A percentile compares a stretch with the other conserved stretches of the same genome.
Evolutionary conservation across 2,888 invertebrate species (phyloP).

Genomic region (Dryococelus australis): DNA sequence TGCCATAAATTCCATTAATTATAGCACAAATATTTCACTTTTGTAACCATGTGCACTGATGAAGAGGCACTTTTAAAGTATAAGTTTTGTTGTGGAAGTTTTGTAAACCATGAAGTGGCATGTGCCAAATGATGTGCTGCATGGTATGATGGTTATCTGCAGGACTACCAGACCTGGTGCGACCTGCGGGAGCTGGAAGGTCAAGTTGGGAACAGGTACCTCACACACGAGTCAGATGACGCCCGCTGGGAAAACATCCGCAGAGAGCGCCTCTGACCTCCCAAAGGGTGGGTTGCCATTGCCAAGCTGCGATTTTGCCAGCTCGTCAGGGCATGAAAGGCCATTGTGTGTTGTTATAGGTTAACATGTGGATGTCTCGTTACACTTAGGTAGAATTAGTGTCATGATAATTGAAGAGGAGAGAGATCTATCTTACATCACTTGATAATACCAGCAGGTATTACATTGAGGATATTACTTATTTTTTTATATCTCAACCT

Average conservation of each 20-base stretch:
- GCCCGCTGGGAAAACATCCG: conserved; percentile 80
- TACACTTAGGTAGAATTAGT: background rate
- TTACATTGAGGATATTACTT: background rate
- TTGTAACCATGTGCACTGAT: too few relatives aligned
- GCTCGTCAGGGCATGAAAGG: conserved; percentile 37
- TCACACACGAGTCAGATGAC: conserved; percentile 93
- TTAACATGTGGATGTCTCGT: background rate
- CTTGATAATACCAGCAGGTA: background rate
- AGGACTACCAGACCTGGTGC: conserved; percentile 93
- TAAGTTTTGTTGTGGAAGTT: too few relatives aligned
- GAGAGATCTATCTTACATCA: background rate
- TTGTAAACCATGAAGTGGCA: too few relatives aligned
- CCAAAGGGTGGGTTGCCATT: conserved; percentile 42
- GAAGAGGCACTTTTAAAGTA: too few relatives aligned
- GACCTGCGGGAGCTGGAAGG: conserved; percentile 90
- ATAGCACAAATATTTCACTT: too few relatives aligned
- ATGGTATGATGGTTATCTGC: conserved; percentile 31
- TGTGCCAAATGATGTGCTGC: too few relatives aligned
- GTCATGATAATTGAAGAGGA: background rate
- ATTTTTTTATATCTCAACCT: background rate
- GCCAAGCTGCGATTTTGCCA: conserved; percentile 39
- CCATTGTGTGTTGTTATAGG: background rate
- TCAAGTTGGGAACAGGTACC: conserved; percentile 78
- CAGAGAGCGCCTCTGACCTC: conserved; percentile 50
- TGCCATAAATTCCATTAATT: too few relatives aligned